A percentile compares a stretch with the other conserved stretches of the same genome.
phyloP scores from a whole-genome alignment of 2,797 vertebrate species.

The Acipenser transmontanus region DNA sequence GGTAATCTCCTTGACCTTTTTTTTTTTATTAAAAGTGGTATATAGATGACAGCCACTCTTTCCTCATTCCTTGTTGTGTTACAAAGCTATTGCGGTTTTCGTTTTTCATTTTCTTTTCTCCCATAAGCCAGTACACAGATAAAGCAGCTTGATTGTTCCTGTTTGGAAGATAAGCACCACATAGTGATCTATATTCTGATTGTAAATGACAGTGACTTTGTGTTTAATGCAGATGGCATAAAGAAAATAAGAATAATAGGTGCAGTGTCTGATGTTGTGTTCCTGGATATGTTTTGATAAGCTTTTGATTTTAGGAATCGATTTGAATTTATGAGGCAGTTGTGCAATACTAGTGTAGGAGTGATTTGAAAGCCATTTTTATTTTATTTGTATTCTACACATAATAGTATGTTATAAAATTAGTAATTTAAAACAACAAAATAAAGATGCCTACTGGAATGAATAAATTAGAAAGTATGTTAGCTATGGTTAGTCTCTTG shows the following conservation, averaged over 20 bases:
- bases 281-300: too few species aligned
- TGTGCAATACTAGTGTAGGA: too few species aligned
- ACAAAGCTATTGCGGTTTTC: neutral
- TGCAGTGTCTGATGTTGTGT: too few species aligned
- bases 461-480: too few species aligned
- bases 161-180: neutral
- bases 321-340: too few species aligned
- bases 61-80: neutral
- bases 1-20: neutral
- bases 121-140: neutral
- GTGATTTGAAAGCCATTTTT: too few species aligned
- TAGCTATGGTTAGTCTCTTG: too few species aligned
- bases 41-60: neutral
- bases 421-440: too few species aligned
- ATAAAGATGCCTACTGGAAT: too few species aligned
- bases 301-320: too few species aligned
- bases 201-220: neutral
- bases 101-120: neutral
- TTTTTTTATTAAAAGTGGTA: neutral
- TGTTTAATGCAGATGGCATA: neutral
- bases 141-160: neutral
- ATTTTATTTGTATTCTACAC: too few species aligned
- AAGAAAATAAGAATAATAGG: conserved; percentile 7
- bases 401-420: too few species aligned
- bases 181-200: neutral